phyloP scores from a whole-genome alignment of 2,797 vertebrate species.

The Xiphophorus birchmanni region DNA sequence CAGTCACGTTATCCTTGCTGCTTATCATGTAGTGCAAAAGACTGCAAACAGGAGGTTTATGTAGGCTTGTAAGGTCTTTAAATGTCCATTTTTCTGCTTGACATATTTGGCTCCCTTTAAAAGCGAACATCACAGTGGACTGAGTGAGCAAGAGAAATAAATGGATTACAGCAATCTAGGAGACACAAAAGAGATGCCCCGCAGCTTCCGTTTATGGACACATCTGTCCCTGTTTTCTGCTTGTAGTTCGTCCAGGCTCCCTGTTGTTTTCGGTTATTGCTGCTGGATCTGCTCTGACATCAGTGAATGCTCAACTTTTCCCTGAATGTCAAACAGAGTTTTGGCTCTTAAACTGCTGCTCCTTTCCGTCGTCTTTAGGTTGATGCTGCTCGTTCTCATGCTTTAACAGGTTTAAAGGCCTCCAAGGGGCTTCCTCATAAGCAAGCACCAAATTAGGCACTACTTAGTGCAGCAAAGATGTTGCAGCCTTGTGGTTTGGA shows the following conservation, averaged over 20 bases:
- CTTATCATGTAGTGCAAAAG: slow-evolving; percentile 51
- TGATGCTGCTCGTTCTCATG: slow-evolving; percentile 48
- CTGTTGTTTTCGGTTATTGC: slow-evolving; percentile 62
- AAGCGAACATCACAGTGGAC: slow-evolving; percentile 35
- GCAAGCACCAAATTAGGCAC: slow-evolving; percentile 64
- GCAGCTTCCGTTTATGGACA: slow-evolving; percentile 61
- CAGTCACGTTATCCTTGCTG: slow-evolving; percentile 43
- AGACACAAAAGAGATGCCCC: slow-evolving; percentile 51
- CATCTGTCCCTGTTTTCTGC: slow-evolving; percentile 71
- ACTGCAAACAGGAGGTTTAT: slow-evolving; percentile 38
- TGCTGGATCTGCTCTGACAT: slow-evolving; percentile 61
- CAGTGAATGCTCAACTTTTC: slow-evolving; percentile 57
- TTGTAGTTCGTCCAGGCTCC: slow-evolving; percentile 55
- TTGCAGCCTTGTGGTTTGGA: slow-evolving; percentile 69
- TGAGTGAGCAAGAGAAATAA: slow-evolving; percentile 49
- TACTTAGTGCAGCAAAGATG: slow-evolving; percentile 74
- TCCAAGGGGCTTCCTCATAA: slow-evolving; percentile 73
- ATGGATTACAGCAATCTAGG: slow-evolving; percentile 38
- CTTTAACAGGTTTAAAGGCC: slow-evolving; percentile 64
- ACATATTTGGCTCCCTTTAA: slow-evolving; percentile 52
- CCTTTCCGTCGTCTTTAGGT: slow-evolving; percentile 49
- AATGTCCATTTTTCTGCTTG: slow-evolving; percentile 46
- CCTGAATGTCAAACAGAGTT: slow-evolving; percentile 60
- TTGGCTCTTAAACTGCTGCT: slow-evolving; percentile 44
- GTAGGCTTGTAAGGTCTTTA: slow-evolving; percentile 43